Conservation (phyloP, 2,797 vertebrate species). For the Thaleichthys pacificus region DNA sequence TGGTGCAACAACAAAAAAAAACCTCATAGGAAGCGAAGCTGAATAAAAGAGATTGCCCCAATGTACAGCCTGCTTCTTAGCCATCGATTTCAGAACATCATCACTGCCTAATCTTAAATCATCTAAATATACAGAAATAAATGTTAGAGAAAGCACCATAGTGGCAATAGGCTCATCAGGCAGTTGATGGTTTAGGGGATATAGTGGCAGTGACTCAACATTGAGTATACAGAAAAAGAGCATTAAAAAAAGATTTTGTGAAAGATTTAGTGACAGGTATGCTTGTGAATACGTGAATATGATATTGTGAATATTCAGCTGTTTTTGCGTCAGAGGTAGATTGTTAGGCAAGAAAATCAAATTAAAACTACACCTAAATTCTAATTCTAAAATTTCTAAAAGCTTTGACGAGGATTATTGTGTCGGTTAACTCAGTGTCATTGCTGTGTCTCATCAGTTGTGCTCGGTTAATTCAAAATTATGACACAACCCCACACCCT, state of each 20-base stretch:
- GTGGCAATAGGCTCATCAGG: not conserved
- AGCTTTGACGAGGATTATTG: conserved; percentile 9
- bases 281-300: not conserved
- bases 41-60: not conserved
- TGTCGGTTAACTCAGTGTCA: conserved; percentile 36
- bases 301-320: too few relatives aligned
- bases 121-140: conserved; percentile 9
- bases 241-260: not conserved
- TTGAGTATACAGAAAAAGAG: not conserved
- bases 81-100: not conserved
- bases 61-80: not conserved
- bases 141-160: not conserved
- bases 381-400: conserved; percentile 17
- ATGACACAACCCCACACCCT: conserved; percentile 7
- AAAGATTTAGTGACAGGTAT: not conserved
- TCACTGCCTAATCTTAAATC: conserved; percentile 7
- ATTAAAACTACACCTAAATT: conserved; percentile 34
- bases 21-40: too few relatives aligned
- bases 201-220: not conserved
- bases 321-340: conserved; percentile 68
- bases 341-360: conserved; percentile 56
- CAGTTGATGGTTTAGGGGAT: not conserved
- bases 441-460: conserved; percentile 43
- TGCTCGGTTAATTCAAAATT: conserved; percentile 30
- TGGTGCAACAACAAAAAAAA: too few relatives aligned